phyloP scores from a whole-genome alignment of 2,888 invertebrate species.

The Nomada ruficornis region DNA sequence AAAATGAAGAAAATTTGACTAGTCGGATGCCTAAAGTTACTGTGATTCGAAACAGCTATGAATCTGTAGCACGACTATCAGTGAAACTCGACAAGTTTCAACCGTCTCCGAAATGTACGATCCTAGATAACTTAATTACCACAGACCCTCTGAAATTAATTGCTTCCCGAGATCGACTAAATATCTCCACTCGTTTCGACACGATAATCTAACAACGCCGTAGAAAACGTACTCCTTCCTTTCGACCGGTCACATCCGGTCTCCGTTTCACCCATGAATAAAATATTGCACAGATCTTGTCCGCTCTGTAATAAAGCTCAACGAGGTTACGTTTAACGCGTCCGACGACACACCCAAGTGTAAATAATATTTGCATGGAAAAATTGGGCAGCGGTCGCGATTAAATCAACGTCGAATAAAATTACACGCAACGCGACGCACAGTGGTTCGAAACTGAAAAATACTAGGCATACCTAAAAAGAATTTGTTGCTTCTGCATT shows the following conservation, averaged over 20 bases:
- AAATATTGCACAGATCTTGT: background rate
- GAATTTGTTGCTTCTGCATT: too few species aligned
- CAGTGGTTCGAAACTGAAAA: too few species aligned
- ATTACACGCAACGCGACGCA: too few species aligned
- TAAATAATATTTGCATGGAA: background rate
- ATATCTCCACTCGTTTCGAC: background rate
- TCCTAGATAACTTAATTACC: background rate
- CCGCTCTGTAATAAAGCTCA: background rate
- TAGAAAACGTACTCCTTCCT: background rate
- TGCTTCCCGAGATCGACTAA: background rate
- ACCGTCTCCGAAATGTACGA: background rate
- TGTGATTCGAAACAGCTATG: background rate
- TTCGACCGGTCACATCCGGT: background rate
- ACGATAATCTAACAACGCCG: background rate
- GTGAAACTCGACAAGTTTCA: background rate
- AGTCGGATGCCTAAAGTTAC: too few species aligned
- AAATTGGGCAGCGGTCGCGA: background rate
- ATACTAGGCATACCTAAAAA: too few species aligned
- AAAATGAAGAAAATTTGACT: too few species aligned
- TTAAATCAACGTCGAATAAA: too few species aligned
- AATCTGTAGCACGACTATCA: background rate
- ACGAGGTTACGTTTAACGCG: background rate
- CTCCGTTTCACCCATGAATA: background rate
- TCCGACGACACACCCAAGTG: background rate
- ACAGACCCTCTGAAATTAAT: conserved; percentile 12